These are phyloP conservation scores for Cosmorhoe ocellata DNA, from an alignment of 2,888 invertebrate genomes.

Conservation along the genomic window DNA sequence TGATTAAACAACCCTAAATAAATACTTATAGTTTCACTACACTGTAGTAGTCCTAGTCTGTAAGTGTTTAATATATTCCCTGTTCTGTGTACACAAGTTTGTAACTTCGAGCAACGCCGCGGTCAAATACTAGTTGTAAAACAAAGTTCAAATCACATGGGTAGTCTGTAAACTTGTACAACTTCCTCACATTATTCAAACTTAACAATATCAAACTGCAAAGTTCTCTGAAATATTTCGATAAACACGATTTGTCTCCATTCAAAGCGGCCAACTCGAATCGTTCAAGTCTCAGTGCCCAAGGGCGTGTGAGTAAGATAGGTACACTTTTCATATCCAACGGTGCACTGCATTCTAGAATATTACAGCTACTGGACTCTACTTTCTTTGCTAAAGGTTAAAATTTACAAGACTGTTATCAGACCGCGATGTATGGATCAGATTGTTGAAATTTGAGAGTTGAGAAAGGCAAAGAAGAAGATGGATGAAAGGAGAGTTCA, in stretches of 20 bases:
- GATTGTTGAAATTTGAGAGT: background rate
- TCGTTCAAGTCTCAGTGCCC: constrained; percentile 15
- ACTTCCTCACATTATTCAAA: constrained; percentile 19
- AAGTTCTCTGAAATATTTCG: constrained; percentile 18
- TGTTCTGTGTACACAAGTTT: no score
- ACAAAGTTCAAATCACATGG: background rate
- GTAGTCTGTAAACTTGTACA: background rate
- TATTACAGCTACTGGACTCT: constrained; percentile 1
- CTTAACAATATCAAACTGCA: constrained; percentile 14
- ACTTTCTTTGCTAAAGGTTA: background rate
- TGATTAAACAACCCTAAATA: no score
- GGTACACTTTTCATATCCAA: constrained; percentile 22
- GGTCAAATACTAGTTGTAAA: background rate
- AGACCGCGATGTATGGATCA: no score
- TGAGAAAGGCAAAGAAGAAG: no score
- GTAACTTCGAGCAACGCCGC: background rate
- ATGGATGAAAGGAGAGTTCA: no score
- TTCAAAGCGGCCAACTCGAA: constrained; percentile 13
- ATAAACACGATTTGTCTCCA: constrained; percentile 24
- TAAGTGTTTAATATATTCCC: no score
- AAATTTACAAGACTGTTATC: no score
- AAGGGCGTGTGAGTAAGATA: constrained; percentile 20
- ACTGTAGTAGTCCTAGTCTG: no score
- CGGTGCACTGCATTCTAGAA: constrained; percentile 1
- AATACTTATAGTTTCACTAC: no score